Evolutionary conservation across 2,797 vertebrate genomes (phyloP).

Genomic region (Helarctos malayanus): DNA sequence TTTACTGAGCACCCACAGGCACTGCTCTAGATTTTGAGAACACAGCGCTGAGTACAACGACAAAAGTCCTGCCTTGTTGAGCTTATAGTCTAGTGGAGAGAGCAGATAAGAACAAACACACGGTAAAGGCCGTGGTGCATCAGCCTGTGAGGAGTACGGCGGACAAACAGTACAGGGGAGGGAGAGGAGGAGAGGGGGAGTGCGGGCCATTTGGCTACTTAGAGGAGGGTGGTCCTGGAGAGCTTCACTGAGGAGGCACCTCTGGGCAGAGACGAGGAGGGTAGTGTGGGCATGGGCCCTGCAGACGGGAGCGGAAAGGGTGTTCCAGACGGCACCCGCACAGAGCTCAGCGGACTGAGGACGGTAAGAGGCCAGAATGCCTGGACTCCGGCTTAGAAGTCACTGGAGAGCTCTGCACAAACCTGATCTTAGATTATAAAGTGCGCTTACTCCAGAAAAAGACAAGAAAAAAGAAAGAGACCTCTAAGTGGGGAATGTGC

Average conservation of each 20-base stretch:
- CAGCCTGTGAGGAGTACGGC: not conserved
- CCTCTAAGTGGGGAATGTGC: not conserved
- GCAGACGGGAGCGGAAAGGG: not conserved
- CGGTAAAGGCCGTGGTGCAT: not conserved
- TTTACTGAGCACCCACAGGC: not conserved
- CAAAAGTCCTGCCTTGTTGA: not conserved
- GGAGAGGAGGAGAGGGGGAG: not conserved
- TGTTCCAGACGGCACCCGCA: not conserved
- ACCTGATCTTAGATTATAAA: not conserved
- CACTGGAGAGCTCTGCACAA: not conserved
- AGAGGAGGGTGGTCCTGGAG: not conserved
- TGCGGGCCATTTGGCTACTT: not conserved
- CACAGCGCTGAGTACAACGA: not conserved
- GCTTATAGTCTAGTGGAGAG: not conserved
- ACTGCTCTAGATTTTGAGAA: not conserved
- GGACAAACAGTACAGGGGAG: not conserved
- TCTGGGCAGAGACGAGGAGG: not conserved
- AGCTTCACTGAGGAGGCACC: not conserved
- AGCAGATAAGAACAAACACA: not conserved
- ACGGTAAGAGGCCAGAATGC: not conserved
- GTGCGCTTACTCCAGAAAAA: not conserved
- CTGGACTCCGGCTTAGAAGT: not conserved
- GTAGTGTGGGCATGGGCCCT: fast-evolving
- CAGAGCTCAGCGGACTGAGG: not conserved
- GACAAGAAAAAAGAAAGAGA: not conserved